Conservation (phyloP, 1,140 invertebrate genomes). For the Saxidomus purpurata region DNA sequence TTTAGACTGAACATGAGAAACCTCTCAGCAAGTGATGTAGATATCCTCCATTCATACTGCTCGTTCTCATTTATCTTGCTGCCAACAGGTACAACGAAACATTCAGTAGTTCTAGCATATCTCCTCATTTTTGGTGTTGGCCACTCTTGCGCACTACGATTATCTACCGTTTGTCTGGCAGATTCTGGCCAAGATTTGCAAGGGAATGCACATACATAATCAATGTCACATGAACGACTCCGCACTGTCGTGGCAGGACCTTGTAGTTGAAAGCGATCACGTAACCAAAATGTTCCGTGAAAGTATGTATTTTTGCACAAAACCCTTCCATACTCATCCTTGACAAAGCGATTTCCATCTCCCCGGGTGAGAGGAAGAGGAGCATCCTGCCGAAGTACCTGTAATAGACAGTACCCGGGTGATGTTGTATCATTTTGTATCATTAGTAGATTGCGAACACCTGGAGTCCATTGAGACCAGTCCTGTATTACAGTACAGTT, state of each 20-base stretch:
- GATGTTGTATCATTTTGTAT: background rate
- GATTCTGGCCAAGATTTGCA: background rate
- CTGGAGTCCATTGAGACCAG: background rate
- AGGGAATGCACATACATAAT: background rate
- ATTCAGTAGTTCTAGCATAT: background rate
- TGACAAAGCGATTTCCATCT: background rate
- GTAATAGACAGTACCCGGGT: background rate
- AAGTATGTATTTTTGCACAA: background rate
- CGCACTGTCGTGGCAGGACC: background rate
- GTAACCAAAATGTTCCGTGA: too few species aligned
- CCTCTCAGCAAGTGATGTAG: slow-evolving; percentile 3
- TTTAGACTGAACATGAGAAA: slow-evolving; percentile 39
- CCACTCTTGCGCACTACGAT: background rate
- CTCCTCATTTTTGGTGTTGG: background rate
- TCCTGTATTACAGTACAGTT: background rate
- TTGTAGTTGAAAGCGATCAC: too few species aligned
- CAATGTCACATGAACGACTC: background rate
- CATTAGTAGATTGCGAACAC: background rate
- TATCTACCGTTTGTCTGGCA: background rate
- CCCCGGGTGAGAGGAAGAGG: background rate
- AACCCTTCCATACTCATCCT: background rate
- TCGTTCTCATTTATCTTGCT: background rate
- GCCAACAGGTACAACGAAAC: slow-evolving; percentile 25
- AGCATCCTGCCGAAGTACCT: background rate
- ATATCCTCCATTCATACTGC: slow-evolving; percentile 34